Evolutionary conservation across 1,140 invertebrate genomes (phyloP).

Genomic region (Drosophila lini): DNA sequence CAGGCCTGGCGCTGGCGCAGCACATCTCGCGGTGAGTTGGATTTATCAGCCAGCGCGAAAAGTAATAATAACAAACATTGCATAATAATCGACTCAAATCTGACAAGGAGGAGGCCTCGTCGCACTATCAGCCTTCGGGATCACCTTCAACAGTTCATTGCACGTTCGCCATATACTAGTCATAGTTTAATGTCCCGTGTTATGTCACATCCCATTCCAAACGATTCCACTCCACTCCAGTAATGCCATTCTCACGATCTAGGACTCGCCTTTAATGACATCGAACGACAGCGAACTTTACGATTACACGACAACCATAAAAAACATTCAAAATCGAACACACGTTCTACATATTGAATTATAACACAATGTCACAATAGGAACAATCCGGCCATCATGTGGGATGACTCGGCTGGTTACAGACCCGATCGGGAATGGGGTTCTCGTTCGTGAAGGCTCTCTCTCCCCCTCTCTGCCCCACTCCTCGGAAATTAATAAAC

Average conservation of each 20-base stretch:
- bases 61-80: conserved; percentile 50
- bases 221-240: conserved; percentile 10
- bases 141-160: conserved; percentile 60
- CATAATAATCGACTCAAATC: conserved; percentile 55
- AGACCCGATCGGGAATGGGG: conserved; percentile 19
- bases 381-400: conserved; percentile 38
- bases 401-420: conserved; percentile 33
- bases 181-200: conserved; percentile 50
- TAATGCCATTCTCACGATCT: conserved; percentile 55
- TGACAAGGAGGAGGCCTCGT: conserved; percentile 35
- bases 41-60: conserved; percentile 16
- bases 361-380: conserved; percentile 49
- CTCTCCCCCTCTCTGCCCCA: background rate
- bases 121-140: conserved; percentile 46
- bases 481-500: conserved; percentile 49
- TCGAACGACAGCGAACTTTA: conserved; percentile 35
- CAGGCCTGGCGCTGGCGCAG: background rate
- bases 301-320: conserved; percentile 45
- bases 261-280: conserved; percentile 48
- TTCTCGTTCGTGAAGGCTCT: conserved; percentile 7
- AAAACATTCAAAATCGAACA: conserved; percentile 55
- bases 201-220: conserved; percentile 43
- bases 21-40: conserved; percentile 8
- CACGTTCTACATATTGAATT: conserved; percentile 60
- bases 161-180: conserved; percentile 35